A percentile compares a stretch with the other conserved stretches of the same genome.
Evolutionary conservation across 2,888 invertebrate genomes (phyloP).

Genomic region (Antheraea assamensis): DNA sequence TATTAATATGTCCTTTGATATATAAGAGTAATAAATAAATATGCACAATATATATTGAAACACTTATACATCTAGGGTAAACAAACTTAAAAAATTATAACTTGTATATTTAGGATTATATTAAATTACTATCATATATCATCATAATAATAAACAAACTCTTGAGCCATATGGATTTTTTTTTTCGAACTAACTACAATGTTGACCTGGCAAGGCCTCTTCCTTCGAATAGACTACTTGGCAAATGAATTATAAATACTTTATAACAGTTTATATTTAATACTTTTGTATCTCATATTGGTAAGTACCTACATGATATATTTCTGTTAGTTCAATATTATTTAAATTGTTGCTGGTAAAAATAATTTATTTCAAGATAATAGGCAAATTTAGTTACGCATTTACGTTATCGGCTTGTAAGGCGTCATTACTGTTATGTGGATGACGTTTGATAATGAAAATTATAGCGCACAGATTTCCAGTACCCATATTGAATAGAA

Average conservation of each 20-base stretch:
- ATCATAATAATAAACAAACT: too few species aligned
- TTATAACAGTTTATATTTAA: neutral
- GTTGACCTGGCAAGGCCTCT: too few species aligned
- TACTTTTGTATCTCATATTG: neutral
- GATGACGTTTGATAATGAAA: constrained; percentile 19
- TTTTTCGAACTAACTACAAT: too few species aligned
- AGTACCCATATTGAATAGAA: constrained; percentile 37
- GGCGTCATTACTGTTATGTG: constrained; percentile 5
- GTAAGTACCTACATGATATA: neutral
- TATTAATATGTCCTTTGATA: neutral
- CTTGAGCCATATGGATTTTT: too few species aligned
- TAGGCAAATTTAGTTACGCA: neutral
- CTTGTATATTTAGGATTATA: too few species aligned
- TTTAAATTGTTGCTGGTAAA: neutral
- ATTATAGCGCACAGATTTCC: constrained; percentile 23
- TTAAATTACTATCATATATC: too few species aligned
- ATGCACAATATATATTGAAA: neutral
- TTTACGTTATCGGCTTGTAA: neutral
- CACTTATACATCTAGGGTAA: too few species aligned
- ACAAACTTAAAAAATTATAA: too few species aligned
- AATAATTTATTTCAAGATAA: neutral
- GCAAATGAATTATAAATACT: neutral
- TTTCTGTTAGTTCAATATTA: neutral
- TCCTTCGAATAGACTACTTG: too few species aligned
- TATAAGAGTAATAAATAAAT: neutral